phyloP scores from a whole-genome alignment of 2,113 vertebrate species.

The Sinosuthora webbiana region DNA sequence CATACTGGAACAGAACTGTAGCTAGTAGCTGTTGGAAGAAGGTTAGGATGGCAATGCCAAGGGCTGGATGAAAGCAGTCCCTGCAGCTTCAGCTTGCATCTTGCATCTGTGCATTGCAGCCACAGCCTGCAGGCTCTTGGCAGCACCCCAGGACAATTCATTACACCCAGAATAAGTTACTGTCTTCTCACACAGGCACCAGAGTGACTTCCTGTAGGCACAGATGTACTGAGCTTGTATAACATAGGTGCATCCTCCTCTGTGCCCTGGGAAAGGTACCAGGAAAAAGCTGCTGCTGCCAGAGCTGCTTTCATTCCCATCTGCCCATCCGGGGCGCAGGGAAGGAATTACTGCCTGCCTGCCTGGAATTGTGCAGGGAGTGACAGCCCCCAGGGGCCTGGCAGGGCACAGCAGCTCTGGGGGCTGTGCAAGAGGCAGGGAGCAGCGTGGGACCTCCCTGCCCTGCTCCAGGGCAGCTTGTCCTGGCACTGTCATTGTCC shows the following conservation, averaged over 20 bases:
- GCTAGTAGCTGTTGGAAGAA: neutral
- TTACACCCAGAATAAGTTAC: conserved; percentile 36
- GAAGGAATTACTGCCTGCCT: rapidly evolving
- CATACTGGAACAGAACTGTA: neutral
- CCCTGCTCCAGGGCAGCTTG: neutral
- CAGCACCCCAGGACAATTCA: conserved; percentile 34
- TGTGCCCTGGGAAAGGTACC: neutral
- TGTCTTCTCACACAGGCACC: conserved; percentile 8
- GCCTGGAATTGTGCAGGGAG: rapidly evolving
- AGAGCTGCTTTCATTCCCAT: neutral
- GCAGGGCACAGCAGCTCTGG: neutral
- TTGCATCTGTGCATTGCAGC: conserved; percentile 36
- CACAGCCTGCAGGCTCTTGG: conserved; percentile 21
- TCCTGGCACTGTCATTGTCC: neutral
- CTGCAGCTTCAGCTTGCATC: conserved; percentile 20
- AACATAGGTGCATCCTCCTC: conserved; percentile 17
- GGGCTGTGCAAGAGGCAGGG: neutral
- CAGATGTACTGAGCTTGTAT: neutral
- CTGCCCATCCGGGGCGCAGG: neutral
- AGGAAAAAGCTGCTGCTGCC: neutral
- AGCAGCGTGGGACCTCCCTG: neutral
- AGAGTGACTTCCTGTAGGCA: conserved; percentile 34
- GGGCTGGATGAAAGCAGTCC: conserved; percentile 6
- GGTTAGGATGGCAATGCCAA: neutral
- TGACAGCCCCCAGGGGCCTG: neutral